A percentile compares a stretch with the other conserved stretches of the same genome.
phyloP scores from a whole-genome alignment of 1,140 invertebrate genomes.

The Aphaenogaster floridana region DNA sequence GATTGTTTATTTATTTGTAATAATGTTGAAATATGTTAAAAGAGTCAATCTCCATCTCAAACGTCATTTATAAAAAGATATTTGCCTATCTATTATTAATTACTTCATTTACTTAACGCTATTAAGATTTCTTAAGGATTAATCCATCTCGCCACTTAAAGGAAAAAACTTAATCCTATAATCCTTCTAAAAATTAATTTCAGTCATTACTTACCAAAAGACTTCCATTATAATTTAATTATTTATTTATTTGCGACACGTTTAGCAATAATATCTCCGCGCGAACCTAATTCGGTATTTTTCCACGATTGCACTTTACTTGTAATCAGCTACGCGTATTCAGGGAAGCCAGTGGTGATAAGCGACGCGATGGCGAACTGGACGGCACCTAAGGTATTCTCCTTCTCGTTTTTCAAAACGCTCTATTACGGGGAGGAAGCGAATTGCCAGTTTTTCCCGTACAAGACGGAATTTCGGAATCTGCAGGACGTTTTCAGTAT shows the following conservation, averaged over 20 bases:
- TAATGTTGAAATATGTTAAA: not conserved
- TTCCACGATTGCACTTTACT: not conserved
- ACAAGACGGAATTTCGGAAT: slow-evolving; percentile 94
- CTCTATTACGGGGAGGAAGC: slow-evolving; percentile 90
- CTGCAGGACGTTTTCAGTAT: slow-evolving; percentile 94
- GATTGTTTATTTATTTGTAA: too few relatives aligned
- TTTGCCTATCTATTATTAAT: not conserved
- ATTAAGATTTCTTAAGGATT: not conserved
- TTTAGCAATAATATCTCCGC: not conserved
- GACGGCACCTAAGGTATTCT: slow-evolving; percentile 91
- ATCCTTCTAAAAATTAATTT: not conserved
- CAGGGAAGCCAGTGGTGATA: slow-evolving; percentile 93
- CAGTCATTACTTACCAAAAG: not conserved
- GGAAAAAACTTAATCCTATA: not conserved
- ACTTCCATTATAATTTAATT: not conserved
- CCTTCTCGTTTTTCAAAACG: slow-evolving; percentile 93
- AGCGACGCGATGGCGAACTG: slow-evolving; percentile 93
- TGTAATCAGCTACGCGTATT: slow-evolving; percentile 90
- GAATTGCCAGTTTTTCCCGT: slow-evolving; percentile 96
- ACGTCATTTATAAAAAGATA: not conserved
- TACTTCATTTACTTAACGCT: not conserved
- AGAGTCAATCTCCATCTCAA: not conserved
- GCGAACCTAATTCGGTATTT: not conserved
- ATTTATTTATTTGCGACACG: not conserved
- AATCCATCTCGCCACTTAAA: not conserved